A percentile compares a stretch with the other conserved stretches of the same genome.
Conservation (phyloP, 2,888 invertebrate species). For the Epirrhoe alternata region DNA sequence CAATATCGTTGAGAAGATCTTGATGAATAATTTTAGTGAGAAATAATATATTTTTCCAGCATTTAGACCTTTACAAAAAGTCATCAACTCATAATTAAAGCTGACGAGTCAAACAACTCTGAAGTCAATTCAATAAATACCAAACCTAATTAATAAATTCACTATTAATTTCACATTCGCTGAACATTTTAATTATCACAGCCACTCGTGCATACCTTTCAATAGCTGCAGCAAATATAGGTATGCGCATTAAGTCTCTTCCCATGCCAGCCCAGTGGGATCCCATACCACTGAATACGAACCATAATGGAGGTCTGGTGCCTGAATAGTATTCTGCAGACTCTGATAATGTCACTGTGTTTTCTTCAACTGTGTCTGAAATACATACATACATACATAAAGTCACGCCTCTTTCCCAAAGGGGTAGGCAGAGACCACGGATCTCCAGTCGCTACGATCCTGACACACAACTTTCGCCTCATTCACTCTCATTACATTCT, state of each 20-base stretch:
- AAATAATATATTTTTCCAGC: no score
- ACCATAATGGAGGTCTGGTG: slow-evolving; percentile 84
- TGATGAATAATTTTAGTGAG: no score
- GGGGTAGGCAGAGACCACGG: no score
- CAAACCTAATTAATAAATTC: slow-evolving; percentile 2
- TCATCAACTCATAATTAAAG: neutral
- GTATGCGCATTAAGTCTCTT: slow-evolving; percentile 85
- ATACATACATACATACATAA: no score
- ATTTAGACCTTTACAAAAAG: no score
- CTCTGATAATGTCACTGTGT: slow-evolving; percentile 52
- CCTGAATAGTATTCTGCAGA: slow-evolving; percentile 57
- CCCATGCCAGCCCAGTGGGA: slow-evolving; percentile 89
- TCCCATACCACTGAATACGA: slow-evolving; percentile 89
- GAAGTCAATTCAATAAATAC: neutral
- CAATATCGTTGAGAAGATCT: no score
- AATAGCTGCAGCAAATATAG: slow-evolving; percentile 83
- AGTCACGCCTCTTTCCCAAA: no score
- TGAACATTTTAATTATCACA: slow-evolving; percentile 15
- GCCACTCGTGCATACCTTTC: slow-evolving; percentile 53
- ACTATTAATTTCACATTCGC: slow-evolving; percentile 7
- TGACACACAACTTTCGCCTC: no score
- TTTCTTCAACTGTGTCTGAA: slow-evolving; percentile 54
- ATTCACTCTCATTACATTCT: no score
- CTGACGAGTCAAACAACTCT: neutral
- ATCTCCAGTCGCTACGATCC: no score